A percentile compares a stretch with the other conserved stretches of the same genome.
Conservation (phyloP, 2,113 vertebrate species). For the Burhinus oedicnemus region DNA sequence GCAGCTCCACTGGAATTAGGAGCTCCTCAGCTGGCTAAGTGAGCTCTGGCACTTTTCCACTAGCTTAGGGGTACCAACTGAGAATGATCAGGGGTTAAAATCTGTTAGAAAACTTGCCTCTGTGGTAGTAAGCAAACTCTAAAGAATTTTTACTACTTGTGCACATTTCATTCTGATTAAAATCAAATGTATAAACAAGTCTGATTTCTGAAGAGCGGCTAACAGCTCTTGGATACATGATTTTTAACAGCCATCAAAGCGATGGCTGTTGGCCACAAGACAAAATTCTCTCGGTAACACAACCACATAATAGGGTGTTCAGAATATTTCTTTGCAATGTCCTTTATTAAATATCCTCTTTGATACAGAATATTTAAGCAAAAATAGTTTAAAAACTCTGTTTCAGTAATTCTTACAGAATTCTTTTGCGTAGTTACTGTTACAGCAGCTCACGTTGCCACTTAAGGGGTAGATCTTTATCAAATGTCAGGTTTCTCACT, state of each 20-base stretch:
- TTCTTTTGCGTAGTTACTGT: background rate
- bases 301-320: background rate
- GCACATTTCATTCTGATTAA: background rate
- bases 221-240: accelerated
- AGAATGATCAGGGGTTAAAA: background rate
- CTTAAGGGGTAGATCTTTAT: background rate
- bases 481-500: background rate
- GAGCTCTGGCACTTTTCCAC: background rate
- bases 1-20: background rate
- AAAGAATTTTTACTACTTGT: background rate
- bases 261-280: background rate
- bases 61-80: background rate
- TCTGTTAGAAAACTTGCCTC: background rate
- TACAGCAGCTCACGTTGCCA: background rate
- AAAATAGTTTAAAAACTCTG: background rate
- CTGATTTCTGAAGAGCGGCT: background rate
- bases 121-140: background rate
- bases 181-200: background rate
- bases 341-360: conserved; percentile 42
- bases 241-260: background rate
- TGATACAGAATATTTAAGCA: background rate
- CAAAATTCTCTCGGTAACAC: background rate
- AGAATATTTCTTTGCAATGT: background rate
- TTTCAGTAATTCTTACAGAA: background rate
- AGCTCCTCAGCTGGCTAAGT: background rate